Conservation (phyloP, 2,113 vertebrate species). For the Strigops habroptila region DNA sequence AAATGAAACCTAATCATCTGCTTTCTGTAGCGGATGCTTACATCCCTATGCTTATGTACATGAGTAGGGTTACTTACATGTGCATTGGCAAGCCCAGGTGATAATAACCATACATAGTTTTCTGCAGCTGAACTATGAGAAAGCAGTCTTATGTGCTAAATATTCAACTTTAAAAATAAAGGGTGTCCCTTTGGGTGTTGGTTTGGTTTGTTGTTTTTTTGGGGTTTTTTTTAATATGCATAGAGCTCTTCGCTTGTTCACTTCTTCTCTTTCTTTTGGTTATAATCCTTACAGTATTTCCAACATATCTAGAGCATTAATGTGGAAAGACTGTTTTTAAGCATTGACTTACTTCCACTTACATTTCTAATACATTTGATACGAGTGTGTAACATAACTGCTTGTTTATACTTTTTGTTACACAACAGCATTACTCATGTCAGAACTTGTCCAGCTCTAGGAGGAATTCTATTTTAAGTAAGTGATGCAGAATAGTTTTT, state of each 20-base stretch:
- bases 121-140: not conserved
- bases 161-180: not conserved
- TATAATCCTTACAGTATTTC: not conserved
- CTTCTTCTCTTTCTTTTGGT: not conserved
- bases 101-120: not conserved
- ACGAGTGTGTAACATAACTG: not conserved
- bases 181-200: not conserved
- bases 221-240: not conserved
- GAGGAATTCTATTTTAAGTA: not conserved
- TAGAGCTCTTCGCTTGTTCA: not conserved
- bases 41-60: not conserved
- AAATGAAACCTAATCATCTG: not conserved
- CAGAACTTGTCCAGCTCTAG: not conserved
- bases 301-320: not conserved
- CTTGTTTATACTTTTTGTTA: not conserved
- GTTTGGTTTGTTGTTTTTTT: not conserved
- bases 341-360: not conserved
- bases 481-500: not conserved
- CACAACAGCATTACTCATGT: not conserved
- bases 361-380: not conserved
- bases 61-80: not conserved
- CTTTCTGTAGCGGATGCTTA: not conserved
- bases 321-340: not conserved
- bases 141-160: not conserved
- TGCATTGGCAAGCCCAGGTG: not conserved